Base-by-base conservation (phyloP, 1,140 invertebrate species). In the Zaprionus camerounensis region DNA sequence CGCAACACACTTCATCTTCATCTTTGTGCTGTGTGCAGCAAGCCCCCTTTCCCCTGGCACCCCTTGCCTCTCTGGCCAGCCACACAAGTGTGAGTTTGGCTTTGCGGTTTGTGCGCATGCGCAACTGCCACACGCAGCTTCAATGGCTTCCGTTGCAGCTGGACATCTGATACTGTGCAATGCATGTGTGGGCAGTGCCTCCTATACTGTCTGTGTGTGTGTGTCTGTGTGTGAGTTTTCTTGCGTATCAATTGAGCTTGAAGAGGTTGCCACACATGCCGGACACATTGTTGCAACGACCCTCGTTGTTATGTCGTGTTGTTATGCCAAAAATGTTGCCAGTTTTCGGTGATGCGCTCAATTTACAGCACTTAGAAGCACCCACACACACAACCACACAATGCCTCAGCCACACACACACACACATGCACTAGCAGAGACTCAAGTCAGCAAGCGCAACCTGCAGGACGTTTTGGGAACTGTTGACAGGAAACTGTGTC, bases 71-170 rank as follows among this genome's bases (percentile, higher is more conserved):
- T 1, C 38, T 15, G 15, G 34, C 3, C 44, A 46, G n/a, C n/a
- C 44, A 20, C n/a, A 5, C 26, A 31, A 55, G 58, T 61, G 58
- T 61, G 55, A 28, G 53, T 26, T 69, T 57, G 17, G 22, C 36
- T 51, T 71, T 88, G 82, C 31, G 82, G 82, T 84, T 81, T 78
- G 31, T 87, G 78, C 83, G 83, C 83, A 83, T 84, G 83, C 83
- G 84, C 81, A 88, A 67, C 83, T 22, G 53, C 55, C 79, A 55
- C 67, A 80, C 82, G 66, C 73, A 78, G 69, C 69, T 81, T 80
- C 57, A 78, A 87, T 74, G 82, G 83, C 83, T 86, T 87, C 82
- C 34, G n/a, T 46, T 17, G 41, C 41, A 26, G 44, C 28, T 3
- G 41, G 81, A 76, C 72, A 85, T 71, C 72, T 73, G 79, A 86